phyloP scores from a whole-genome alignment of 2,797 vertebrate genomes.

The Potorous gilbertii region DNA sequence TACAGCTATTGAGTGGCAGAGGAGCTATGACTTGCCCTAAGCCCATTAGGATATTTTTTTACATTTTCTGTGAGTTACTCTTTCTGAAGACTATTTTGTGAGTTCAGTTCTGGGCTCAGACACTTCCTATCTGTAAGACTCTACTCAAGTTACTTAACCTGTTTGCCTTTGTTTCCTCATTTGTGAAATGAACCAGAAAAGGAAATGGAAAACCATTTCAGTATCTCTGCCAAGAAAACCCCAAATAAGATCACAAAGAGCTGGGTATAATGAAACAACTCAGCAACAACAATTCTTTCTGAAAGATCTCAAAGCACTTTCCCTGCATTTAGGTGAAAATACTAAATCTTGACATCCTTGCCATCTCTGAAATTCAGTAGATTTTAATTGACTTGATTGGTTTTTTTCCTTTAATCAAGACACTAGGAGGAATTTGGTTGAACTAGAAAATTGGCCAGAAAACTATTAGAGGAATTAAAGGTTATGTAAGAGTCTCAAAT shows the following conservation, averaged over 20 bases:
- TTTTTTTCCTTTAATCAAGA: neutral
- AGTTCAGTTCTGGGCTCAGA: neutral
- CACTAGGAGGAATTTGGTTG: neutral
- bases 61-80: slow-evolving; percentile 31
- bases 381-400: slow-evolving; percentile 21
- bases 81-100: neutral
- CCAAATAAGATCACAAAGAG: too few species aligned
- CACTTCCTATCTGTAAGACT: neutral
- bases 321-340: slow-evolving; percentile 34
- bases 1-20: neutral
- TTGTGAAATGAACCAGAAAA: neutral
- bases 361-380: slow-evolving; percentile 40
- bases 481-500: neutral
- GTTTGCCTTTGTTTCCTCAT: neutral
- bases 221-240: neutral
- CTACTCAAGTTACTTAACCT: neutral
- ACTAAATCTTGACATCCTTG: neutral
- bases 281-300: neutral
- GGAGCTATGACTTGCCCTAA: neutral
- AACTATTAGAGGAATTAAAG: neutral
- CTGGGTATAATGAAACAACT: neutral
- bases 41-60: slow-evolving; percentile 45
- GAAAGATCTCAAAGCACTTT: slow-evolving; percentile 53
- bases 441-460: neutral
- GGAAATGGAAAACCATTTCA: neutral